A percentile compares a stretch with the other conserved stretches of the same genome.
phyloP scores from a whole-genome alignment of 2,888 invertebrate genomes.

The Amblyteles armatorius region DNA sequence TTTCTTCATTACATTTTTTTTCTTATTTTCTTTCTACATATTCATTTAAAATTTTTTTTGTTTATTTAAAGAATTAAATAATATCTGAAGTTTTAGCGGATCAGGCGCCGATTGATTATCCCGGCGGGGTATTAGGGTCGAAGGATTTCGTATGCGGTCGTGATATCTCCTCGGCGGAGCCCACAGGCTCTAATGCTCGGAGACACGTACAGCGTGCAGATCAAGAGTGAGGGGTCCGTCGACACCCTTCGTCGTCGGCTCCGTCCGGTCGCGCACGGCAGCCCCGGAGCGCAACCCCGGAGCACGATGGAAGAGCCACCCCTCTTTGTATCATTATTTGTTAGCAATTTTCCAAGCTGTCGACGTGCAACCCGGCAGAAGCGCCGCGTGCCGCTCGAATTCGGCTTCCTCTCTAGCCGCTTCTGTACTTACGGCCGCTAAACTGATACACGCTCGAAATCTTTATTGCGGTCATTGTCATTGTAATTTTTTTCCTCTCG shows the following conservation, averaged over 20 bases:
- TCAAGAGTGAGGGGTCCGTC: constrained; percentile 51
- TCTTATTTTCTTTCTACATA: too few species aligned
- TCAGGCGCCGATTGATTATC: constrained; percentile 19
- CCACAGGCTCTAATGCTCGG: constrained; percentile 25
- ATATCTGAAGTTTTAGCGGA: neutral
- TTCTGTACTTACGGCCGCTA: constrained; percentile 72
- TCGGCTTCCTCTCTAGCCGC: constrained; percentile 61
- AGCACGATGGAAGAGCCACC: constrained; percentile 14
- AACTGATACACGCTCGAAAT: constrained; percentile 76
- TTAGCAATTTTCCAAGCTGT: constrained; percentile 84
- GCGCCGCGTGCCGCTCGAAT: constrained; percentile 70
- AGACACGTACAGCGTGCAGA: constrained; percentile 17
- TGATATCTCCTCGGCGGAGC: constrained; percentile 1
- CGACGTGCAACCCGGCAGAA: constrained; percentile 72
- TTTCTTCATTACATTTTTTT: too few species aligned
- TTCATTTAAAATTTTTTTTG: too few species aligned
- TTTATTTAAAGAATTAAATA: neutral
- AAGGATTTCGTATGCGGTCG: constrained; percentile 4
- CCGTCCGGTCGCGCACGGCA: constrained; percentile 62
- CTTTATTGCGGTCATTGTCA: constrained; percentile 79
- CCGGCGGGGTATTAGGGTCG: constrained; percentile 37
- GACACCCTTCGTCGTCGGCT: constrained; percentile 57
- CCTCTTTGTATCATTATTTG: constrained; percentile 81
- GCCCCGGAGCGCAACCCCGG: constrained; percentile 8
- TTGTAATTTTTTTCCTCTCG: constrained; percentile 72